Percentiles rank a stretch among this genome's conserved stretches.
These are phyloP conservation scores for Drosophila neutralis DNA, from an alignment of 2,888 invertebrate genomes.

Conservation along the genomic window DNA sequence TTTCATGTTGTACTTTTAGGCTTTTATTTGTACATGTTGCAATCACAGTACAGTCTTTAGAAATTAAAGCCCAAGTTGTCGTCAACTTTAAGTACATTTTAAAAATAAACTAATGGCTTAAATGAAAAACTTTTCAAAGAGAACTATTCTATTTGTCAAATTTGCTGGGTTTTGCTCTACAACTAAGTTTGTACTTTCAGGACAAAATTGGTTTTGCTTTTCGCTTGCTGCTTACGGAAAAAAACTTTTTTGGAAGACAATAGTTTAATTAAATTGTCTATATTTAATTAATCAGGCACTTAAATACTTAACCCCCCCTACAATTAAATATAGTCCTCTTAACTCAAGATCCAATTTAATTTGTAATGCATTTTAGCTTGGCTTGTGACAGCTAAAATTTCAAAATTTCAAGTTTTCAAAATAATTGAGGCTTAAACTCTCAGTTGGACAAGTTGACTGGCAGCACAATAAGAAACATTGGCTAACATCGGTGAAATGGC, in stretches of 20 bases:
- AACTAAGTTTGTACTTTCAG: background rate
- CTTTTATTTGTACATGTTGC: background rate
- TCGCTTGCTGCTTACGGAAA: background rate
- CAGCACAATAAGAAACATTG: constrained; percentile 6
- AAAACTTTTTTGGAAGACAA: background rate
- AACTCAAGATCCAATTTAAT: background rate
- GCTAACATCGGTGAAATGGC: constrained; percentile 31
- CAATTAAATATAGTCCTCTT: background rate
- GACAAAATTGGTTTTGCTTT: background rate
- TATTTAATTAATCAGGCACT: background rate
- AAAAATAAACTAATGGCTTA: background rate
- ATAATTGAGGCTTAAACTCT: constrained; percentile 6
- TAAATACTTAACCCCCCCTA: background rate
- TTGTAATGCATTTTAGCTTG: background rate
- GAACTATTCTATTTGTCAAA: background rate
- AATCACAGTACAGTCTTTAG: background rate
- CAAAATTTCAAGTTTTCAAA: background rate
- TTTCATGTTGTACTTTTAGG: background rate
- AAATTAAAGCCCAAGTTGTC: background rate
- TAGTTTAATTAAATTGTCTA: background rate
- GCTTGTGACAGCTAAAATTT: background rate
- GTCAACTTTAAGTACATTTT: background rate
- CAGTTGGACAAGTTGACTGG: constrained; percentile 5
- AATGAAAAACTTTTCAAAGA: background rate
- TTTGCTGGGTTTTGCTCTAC: background rate